A percentile compares a stretch with the other conserved stretches of the same genome.
phyloP scores from a whole-genome alignment of 2,113 vertebrate genomes.

The Hippocampus guttulatus region DNA sequence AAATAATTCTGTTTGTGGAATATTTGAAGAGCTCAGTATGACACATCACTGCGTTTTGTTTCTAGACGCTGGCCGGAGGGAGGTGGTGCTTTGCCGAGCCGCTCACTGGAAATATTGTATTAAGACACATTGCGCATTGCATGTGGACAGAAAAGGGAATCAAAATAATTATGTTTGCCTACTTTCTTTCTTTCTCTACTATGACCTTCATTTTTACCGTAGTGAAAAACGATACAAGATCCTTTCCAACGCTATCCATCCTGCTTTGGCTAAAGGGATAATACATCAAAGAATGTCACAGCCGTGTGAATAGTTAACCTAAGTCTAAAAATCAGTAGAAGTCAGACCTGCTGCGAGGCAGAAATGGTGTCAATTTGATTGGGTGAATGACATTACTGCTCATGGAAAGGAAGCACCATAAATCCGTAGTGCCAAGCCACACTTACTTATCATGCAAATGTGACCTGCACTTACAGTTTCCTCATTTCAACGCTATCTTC shows the following conservation, averaged over 20 bases:
- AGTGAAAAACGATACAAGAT: not conserved
- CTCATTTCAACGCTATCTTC: conserved; percentile 17
- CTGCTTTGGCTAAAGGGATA: not conserved
- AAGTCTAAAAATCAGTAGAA: not conserved
- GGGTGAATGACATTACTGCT: conserved; percentile 5
- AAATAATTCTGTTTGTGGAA: conserved; percentile 22
- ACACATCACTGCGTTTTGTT: conserved; percentile 47
- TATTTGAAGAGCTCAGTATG: conserved; percentile 31
- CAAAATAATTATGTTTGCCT: not conserved
- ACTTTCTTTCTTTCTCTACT: not conserved
- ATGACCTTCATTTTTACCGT: conserved; percentile 4
- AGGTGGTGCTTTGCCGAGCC: conserved; percentile 29
- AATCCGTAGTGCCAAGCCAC: not conserved
- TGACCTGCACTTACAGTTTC: conserved; percentile 15
- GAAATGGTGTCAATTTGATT: conserved; percentile 11
- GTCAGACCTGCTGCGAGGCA: not conserved
- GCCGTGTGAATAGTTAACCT: conserved; percentile 5
- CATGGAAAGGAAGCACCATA: not conserved
- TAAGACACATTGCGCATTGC: conserved; percentile 27
- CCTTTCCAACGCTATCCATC: not conserved
- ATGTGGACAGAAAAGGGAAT: conserved; percentile 11
- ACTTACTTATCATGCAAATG: conserved; percentile 15
- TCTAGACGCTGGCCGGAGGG: conserved; percentile 35
- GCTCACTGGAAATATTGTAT: conserved; percentile 56
- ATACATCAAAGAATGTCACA: conserved; percentile 20